These are phyloP conservation scores for Rhorus exstirpatorius DNA, from an alignment of 2,888 invertebrate species.

Conservation along the genomic window DNA sequence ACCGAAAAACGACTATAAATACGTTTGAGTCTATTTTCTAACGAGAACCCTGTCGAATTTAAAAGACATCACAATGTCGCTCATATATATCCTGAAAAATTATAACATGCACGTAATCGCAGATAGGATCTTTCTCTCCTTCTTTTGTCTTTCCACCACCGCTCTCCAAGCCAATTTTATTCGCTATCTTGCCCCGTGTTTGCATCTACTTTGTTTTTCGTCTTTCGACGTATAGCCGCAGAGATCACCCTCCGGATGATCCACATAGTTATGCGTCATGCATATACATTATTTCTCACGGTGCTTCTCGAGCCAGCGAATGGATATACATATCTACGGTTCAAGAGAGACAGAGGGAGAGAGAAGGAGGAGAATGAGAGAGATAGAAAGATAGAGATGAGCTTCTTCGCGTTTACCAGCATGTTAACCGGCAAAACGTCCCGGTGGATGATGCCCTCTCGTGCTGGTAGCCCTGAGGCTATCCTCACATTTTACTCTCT, in stretches of 20 bases:
- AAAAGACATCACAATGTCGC: constrained; percentile 1
- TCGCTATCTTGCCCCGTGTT: constrained; percentile 25
- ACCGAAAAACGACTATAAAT: no score
- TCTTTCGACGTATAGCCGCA: not conserved
- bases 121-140: constrained; percentile 24
- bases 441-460: constrained; percentile 73
- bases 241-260: constrained; percentile 47
- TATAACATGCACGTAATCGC: constrained; percentile 51
- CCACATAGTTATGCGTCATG: constrained; percentile 55
- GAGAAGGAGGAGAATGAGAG: constrained; percentile 40
- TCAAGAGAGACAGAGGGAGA: constrained; percentile 29
- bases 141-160: constrained; percentile 42
- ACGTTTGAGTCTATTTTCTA: no score
- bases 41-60: constrained; percentile 19
- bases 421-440: constrained; percentile 64
- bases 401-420: constrained; percentile 54
- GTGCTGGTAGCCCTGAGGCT: constrained; percentile 72
- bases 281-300: constrained; percentile 57
- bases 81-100: constrained; percentile 30
- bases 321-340: constrained; percentile 21
- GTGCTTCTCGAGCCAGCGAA: constrained; percentile 19
- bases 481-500: constrained; percentile 69
- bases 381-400: constrained; percentile 57
- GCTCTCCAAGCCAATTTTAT: constrained; percentile 12
- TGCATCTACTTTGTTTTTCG: constrained; percentile 1